A percentile compares a stretch with the other conserved stretches of the same genome.
Evolutionary conservation across 2,113 vertebrate species (phyloP).

Genomic region (Dicrurus megarhynchus): DNA sequence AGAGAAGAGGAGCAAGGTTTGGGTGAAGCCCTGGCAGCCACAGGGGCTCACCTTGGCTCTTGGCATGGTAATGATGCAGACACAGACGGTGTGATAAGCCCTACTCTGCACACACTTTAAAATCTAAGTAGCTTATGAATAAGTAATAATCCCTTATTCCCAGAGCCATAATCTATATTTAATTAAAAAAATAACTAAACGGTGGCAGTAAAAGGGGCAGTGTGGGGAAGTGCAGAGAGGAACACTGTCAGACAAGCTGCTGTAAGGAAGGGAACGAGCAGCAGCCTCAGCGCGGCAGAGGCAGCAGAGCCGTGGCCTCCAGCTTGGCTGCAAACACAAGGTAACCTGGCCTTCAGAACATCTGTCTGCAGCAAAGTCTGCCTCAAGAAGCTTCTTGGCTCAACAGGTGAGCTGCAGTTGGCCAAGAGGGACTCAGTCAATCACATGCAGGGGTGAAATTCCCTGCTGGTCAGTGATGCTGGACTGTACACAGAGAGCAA

Average conservation of each 20-base stretch:
- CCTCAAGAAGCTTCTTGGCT: background rate
- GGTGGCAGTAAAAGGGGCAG: background rate
- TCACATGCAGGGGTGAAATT: background rate
- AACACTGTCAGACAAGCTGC: background rate
- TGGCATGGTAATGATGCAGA: background rate
- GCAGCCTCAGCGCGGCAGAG: background rate
- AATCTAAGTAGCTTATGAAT: slow-evolving; percentile 48
- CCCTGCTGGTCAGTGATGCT: background rate
- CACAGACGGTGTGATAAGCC: background rate
- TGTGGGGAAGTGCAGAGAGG: background rate
- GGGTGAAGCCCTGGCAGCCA: background rate
- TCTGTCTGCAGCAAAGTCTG: background rate
- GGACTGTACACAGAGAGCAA: background rate
- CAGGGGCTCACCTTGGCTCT: background rate
- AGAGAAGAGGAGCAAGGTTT: background rate
- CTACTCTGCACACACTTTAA: background rate
- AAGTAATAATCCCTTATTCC: slow-evolving; percentile 46
- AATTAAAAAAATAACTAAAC: slow-evolving; percentile 61
- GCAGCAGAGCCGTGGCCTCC: background rate
- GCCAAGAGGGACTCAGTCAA: background rate
- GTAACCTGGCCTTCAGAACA: background rate
- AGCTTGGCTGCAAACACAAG: background rate
- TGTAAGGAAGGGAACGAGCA: background rate
- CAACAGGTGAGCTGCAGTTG: background rate
- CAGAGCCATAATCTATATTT: slow-evolving; percentile 52